These are phyloP conservation scores for Himalopsyche anomala DNA, from an alignment of 2,888 invertebrate genomes.

Conservation along the genomic window DNA sequence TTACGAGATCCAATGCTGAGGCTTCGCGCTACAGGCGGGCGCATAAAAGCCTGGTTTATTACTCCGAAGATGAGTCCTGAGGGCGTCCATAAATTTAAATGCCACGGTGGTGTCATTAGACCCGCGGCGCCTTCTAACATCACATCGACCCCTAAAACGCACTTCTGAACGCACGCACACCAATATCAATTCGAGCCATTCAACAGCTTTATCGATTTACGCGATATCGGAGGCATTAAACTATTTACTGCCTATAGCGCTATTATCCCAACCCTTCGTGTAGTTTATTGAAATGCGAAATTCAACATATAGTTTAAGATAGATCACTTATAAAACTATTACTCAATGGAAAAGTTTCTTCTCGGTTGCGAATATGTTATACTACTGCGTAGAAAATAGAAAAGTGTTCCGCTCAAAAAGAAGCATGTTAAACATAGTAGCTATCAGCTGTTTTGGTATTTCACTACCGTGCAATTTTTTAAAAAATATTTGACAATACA, in stretches of 20 bases:
- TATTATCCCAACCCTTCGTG: not conserved
- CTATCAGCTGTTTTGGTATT: too few relatives aligned
- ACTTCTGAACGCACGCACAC: not conserved
- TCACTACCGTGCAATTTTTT: too few relatives aligned
- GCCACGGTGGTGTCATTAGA: conserved; percentile 27
- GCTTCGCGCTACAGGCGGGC: conserved; percentile 25
- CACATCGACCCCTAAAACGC: conserved; percentile 25
- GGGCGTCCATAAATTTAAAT: conserved; percentile 31
- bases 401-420: too few relatives aligned
- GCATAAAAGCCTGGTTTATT: conserved; percentile 26
- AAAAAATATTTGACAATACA: too few relatives aligned
- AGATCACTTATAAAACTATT: too few relatives aligned
- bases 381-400: too few relatives aligned
- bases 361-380: too few relatives aligned
- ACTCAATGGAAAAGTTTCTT: too few relatives aligned
- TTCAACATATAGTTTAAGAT: not conserved
- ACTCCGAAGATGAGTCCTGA: conserved; percentile 22
- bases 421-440: too few relatives aligned
- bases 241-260: conserved; percentile 6
- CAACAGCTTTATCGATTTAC: conserved; percentile 21
- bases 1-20: conserved; percentile 21
- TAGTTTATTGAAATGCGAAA: not conserved
- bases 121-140: conserved; percentile 13
- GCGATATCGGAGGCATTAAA: not conserved
- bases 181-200: not conserved